Evolutionary conservation across 2,797 vertebrate genomes (phyloP).

Genomic region (Nyctibius grandis): DNA sequence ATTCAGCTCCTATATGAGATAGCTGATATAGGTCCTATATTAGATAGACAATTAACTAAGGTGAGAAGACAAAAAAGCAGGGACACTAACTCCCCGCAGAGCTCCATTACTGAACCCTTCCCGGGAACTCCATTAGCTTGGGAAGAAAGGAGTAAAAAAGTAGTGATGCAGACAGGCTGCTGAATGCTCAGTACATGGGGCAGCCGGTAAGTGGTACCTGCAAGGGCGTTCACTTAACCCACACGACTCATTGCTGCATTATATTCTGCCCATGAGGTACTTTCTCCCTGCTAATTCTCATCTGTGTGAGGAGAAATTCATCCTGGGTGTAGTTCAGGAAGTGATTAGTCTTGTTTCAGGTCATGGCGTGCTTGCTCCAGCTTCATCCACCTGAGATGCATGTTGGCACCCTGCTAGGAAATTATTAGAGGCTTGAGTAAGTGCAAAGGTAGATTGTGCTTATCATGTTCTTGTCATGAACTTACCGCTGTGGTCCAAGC

Average conservation of each 20-base stretch:
- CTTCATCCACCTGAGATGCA: not conserved
- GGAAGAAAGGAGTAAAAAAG: constrained; percentile 20
- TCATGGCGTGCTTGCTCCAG: not conserved
- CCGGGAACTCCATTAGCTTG: not conserved
- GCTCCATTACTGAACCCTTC: constrained; percentile 55
- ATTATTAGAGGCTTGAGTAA: not conserved
- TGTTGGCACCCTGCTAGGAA: not conserved
- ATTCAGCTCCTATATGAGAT: constrained; percentile 9
- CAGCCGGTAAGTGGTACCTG: not conserved
- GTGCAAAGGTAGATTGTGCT: not conserved
- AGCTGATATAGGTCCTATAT: constrained; percentile 1
- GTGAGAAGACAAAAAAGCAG: constrained; percentile 47
- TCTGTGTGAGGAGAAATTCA: not conserved
- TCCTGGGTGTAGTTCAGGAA: not conserved
- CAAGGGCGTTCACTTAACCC: constrained; percentile 18
- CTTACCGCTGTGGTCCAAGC: not conserved
- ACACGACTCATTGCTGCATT: not conserved
- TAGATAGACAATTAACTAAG: constrained; percentile 37
- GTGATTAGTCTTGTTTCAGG: not conserved
- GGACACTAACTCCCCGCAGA: constrained; percentile 28
- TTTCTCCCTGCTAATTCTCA: constrained; percentile 3
- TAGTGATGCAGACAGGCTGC: constrained; percentile 14
- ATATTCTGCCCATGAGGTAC: not conserved
- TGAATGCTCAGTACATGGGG: constrained; percentile 24
- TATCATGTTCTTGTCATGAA: not conserved